Conservation (phyloP, 1,140 invertebrate genomes). For the Brachionus calyciflorus region DNA sequence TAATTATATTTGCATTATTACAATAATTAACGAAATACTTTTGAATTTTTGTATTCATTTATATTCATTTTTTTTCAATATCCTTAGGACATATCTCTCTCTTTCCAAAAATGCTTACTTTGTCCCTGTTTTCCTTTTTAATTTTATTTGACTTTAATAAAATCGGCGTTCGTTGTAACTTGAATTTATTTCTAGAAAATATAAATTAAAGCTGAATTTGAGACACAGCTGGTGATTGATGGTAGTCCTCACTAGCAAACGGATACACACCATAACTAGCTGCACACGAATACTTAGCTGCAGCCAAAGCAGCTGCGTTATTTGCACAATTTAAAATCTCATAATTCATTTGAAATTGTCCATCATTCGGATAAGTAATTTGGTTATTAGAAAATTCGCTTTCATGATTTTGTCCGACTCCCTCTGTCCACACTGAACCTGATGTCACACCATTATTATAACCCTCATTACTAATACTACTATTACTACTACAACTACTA, state of each 20-base stretch:
- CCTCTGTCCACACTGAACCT: not conserved
- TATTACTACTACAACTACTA: constrained; percentile 34
- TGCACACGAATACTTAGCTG: constrained; percentile 44
- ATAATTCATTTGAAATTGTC: constrained; percentile 26
- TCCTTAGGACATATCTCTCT: constrained; percentile 23
- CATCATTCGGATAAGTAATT: not conserved
- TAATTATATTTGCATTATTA: not conserved
- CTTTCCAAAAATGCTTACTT: no score
- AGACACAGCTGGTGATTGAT: constrained; percentile 38
- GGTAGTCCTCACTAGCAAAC: constrained; percentile 25
- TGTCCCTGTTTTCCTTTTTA: no score
- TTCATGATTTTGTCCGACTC: constrained; percentile 14
- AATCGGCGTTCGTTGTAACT: constrained; percentile 31
- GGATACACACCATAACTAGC: constrained; percentile 32
- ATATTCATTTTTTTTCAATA: not conserved
- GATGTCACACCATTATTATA: not conserved
- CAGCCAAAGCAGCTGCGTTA: constrained; percentile 34
- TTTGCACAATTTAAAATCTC: constrained; percentile 23
- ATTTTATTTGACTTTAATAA: not conserved
- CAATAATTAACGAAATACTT: constrained; percentile 29
- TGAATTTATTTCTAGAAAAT: not conserved
- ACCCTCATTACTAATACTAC: constrained; percentile 1
- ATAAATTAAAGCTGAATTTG: constrained; percentile 42
- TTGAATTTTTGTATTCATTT: not conserved
- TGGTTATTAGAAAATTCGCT: not conserved